phyloP scores from a whole-genome alignment of 2,113 vertebrate species.

The Chunga burmeisteri region DNA sequence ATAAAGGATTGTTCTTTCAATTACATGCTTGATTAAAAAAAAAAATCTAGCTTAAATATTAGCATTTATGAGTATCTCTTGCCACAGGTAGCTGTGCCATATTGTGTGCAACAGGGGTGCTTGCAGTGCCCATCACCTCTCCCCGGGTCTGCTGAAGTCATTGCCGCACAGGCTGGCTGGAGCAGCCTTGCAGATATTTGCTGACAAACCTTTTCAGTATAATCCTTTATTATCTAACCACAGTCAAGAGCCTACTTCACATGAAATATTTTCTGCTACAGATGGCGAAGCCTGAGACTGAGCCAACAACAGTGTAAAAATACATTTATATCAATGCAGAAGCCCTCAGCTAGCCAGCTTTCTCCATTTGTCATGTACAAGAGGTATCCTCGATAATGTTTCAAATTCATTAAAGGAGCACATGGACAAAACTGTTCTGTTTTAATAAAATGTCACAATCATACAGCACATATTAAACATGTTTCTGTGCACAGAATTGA shows the following conservation, averaged over 20 bases:
- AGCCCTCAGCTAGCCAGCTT: not conserved
- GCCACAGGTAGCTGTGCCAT: not conserved
- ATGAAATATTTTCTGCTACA: conserved; percentile 50
- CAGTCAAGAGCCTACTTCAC: conserved; percentile 27
- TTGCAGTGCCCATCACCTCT: not conserved
- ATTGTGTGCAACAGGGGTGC: not conserved
- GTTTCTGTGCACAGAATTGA: not conserved
- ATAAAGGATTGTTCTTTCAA: not conserved
- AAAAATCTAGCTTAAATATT: not conserved
- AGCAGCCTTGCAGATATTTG: conserved; percentile 9
- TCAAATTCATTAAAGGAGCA: not conserved
- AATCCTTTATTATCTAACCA: conserved; percentile 36
- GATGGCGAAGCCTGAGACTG: conserved; percentile 35
- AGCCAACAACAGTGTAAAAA: conserved; percentile 45
- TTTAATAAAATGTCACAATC: not conserved
- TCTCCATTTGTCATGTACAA: not conserved
- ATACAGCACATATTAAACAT: not conserved
- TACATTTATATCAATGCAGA: not conserved
- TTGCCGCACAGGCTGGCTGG: not conserved
- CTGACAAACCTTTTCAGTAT: conserved; percentile 42
- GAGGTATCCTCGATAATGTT: not conserved
- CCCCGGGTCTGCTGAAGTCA: not conserved
- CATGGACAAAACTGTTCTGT: not conserved
- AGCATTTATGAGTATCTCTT: not conserved
- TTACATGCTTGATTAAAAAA: not conserved